Evolutionary conservation across 2,113 vertebrate genomes (phyloP).

Genomic region (Nettapus auritus): DNA sequence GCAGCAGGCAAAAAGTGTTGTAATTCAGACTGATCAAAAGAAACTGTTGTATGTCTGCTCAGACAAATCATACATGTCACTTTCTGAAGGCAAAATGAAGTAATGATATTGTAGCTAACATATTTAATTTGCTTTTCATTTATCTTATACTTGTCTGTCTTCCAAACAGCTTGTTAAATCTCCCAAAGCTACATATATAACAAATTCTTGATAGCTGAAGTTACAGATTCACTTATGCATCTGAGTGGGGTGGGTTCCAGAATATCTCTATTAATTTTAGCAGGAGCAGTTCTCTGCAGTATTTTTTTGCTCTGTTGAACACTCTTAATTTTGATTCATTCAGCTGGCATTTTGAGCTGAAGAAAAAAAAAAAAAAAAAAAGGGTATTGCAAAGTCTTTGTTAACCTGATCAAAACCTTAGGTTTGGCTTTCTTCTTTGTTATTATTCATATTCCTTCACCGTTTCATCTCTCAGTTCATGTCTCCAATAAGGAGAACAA

Average conservation of each 20-base stretch:
- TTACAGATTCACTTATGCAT: accelerated
- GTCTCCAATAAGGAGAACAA: background rate
- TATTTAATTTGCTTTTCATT: slow-evolving; percentile 26
- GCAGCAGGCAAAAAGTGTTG: background rate
- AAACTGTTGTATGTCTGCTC: background rate
- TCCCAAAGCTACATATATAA: background rate
- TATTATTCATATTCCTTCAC: background rate
- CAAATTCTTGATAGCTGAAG: background rate
- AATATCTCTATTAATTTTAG: background rate
- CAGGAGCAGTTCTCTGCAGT: background rate
- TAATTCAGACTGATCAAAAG: slow-evolving; percentile 11
- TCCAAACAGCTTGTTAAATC: background rate
- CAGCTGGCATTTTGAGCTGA: background rate
- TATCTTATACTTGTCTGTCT: background rate
- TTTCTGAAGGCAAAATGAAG: slow-evolving; percentile 23
- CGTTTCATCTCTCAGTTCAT: background rate
- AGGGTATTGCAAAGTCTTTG: background rate
- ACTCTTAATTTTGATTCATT: slow-evolving; percentile 7
- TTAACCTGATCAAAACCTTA: background rate
- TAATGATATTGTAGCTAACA: background rate
- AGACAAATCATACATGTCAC: accelerated
- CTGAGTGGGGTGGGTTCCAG: background rate
- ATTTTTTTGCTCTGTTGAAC: slow-evolving; percentile 10
- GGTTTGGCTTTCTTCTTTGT: background rate
- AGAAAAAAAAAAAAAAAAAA: background rate